A percentile compares a stretch with the other conserved stretches of the same genome.
These are phyloP conservation scores for Mesocricetus auratus DNA, from an alignment of 2,113 vertebrate species.

Conservation along the genomic window DNA sequence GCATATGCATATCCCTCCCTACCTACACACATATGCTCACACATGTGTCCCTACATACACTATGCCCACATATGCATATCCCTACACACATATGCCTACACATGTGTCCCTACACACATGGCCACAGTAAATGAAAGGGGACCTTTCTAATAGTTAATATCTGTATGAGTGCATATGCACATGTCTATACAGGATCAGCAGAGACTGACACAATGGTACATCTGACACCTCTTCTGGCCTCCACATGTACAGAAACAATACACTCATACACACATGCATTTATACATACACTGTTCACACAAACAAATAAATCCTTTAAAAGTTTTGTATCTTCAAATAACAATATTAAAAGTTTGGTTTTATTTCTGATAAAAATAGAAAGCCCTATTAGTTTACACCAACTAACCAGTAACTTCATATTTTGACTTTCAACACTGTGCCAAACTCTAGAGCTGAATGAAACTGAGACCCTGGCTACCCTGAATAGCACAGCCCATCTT, in stretches of 20 bases:
- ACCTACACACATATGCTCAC: no score
- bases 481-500: not conserved
- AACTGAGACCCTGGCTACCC: not conserved
- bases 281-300: not conserved
- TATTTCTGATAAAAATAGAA: constrained; percentile 42
- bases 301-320: not conserved
- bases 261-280: not conserved
- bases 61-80: no score
- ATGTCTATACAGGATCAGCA: not conserved
- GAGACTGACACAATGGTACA: not conserved
- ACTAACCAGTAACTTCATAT: constrained; percentile 16
- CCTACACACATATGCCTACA: no score
- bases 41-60: no score
- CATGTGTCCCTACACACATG: no score
- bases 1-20: no score
- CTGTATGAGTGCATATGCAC: not conserved
- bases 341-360: not conserved
- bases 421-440: not conserved
- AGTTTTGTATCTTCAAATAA: not conserved
- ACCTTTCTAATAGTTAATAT: no score
- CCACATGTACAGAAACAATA: not conserved
- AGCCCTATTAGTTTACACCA: constrained; percentile 43
- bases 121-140: not conserved
- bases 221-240: not conserved
- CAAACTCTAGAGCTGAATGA: not conserved